phyloP scores from a whole-genome alignment of 2,888 invertebrate genomes.

The Conchocele bisecta region DNA sequence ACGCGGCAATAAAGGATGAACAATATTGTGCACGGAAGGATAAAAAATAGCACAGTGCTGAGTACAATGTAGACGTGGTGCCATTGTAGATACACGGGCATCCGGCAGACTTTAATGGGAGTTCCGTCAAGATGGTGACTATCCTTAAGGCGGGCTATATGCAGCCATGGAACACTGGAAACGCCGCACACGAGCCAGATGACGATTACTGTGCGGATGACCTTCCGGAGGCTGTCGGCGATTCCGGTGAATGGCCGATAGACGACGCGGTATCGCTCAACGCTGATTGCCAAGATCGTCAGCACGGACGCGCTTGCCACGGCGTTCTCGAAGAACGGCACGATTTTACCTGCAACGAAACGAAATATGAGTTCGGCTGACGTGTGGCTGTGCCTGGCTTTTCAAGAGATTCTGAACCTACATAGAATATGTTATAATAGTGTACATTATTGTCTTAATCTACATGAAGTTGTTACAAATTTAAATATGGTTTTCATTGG shows the following conservation, averaged over 20 bases:
- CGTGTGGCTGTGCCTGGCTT: too few species aligned
- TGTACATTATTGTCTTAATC: too few species aligned
- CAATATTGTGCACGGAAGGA: constrained; percentile 50
- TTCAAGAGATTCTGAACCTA: too few species aligned
- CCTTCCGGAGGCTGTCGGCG: constrained; percentile 25
- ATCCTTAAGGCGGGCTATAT: constrained; percentile 52
- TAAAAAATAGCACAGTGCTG: constrained; percentile 46
- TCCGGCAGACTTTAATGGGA: constrained; percentile 63
- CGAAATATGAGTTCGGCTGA: too few species aligned
- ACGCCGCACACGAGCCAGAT: constrained; percentile 74
- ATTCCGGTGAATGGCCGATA: constrained; percentile 90
- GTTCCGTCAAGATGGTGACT: constrained; percentile 61
- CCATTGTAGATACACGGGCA: constrained; percentile 43
- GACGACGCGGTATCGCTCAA: constrained; percentile 95
- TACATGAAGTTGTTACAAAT: too few species aligned
- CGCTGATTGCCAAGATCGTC: constrained; percentile 95
- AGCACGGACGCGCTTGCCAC: constrained; percentile 96
- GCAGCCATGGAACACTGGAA: constrained; percentile 81
- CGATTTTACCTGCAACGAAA: constrained; percentile 90
- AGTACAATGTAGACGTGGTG: constrained; percentile 46
- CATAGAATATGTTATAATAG: too few species aligned
- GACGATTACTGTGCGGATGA: constrained; percentile 31
- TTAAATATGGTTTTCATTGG: too few species aligned
- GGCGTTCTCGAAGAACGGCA: constrained; percentile 95
- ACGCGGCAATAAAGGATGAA: constrained; percentile 46